Base-by-base conservation (phyloP, 1,140 invertebrate genomes). In the Dysdera silvatica region DNA sequence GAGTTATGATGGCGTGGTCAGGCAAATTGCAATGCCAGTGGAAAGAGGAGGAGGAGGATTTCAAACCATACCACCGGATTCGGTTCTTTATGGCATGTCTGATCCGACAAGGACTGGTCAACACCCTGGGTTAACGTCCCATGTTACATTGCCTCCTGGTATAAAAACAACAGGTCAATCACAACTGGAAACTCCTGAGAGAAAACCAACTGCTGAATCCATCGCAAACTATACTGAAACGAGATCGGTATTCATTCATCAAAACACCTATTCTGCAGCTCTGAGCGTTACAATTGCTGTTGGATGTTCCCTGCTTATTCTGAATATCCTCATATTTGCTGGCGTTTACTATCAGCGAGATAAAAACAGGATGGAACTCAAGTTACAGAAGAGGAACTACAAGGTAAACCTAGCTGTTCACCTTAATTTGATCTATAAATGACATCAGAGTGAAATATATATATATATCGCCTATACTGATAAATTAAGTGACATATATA, bases 241-340 rank as follows among this genome's bases (percentile, higher is more conserved):
- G 33, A 28, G 14, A 2, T 26, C 35, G 16, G 23, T 55, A 12
- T 33, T 16, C n/a, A 33, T 23, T 16, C 18, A 23, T 24, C 75
- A 89, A 65, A 87, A 71, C 24, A 65, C 89, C 69, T 92, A 92
- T 74, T 90, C 88, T 0, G 91, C 90, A 0, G 89, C 90, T 0
- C 77, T 95, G 1, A 89, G 88, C n/a, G 87, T 95, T 4, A 95
- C 91, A 0, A 89, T 95, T 51, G 89, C 89, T 0, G 88, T 96
- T 1, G 93, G 93, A 0, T 91, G 88, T 72, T 85, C 89, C 47
- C 80, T 94, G 8, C 80, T 97, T 5, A 80, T 95, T 16, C 81
- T 96, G 3, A 97, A 97, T 74, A 84, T 95, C 16, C 80, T 95
- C 2, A 92, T 96, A 51, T 95, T 95, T 71, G 90, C 89, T 45